These are phyloP conservation scores for Shargacucullia verbasci DNA, from an alignment of 2,888 invertebrate genomes.

Conservation along the genomic window DNA sequence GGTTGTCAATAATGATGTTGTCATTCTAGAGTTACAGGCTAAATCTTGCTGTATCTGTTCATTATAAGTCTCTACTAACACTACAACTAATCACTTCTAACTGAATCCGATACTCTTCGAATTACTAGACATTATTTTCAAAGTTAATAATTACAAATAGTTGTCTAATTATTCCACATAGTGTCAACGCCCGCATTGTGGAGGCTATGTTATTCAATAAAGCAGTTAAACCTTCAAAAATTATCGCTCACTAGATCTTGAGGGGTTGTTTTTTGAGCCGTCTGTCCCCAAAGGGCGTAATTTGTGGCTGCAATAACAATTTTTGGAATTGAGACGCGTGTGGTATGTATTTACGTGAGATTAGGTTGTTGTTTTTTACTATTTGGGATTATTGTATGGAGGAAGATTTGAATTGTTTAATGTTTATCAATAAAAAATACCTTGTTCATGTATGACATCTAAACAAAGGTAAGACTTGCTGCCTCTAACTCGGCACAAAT, in stretches of 20 bases:
- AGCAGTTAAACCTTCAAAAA: slow-evolving; percentile 55
- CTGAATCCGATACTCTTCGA: no score
- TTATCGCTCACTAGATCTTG: slow-evolving; percentile 64
- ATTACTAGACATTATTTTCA: no score
- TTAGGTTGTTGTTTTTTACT: slow-evolving; percentile 12
- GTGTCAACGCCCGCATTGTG: slow-evolving; percentile 52
- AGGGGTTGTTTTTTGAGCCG: slow-evolving; percentile 60
- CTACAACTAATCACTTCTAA: no score
- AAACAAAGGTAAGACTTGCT: no score
- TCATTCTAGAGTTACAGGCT: no score
- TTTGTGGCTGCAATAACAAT: slow-evolving; percentile 57
- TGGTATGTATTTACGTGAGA: slow-evolving; percentile 22
- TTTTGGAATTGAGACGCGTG: slow-evolving; percentile 48
- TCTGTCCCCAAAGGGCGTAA: slow-evolving; percentile 53
- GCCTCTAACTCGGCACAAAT: no score
- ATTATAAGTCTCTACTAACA: no score
- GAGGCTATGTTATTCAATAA: slow-evolving; percentile 53
- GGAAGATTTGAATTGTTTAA: no score
- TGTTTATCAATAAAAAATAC: no score
- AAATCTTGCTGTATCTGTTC: no score
- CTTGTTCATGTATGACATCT: no score
- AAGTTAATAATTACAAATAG: slow-evolving; percentile 5
- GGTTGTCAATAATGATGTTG: no score
- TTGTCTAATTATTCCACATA: slow-evolving; percentile 8
- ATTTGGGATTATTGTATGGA: neutral